Conservation (phyloP, 2,797 vertebrate species). For the Miichthys miiuy region DNA sequence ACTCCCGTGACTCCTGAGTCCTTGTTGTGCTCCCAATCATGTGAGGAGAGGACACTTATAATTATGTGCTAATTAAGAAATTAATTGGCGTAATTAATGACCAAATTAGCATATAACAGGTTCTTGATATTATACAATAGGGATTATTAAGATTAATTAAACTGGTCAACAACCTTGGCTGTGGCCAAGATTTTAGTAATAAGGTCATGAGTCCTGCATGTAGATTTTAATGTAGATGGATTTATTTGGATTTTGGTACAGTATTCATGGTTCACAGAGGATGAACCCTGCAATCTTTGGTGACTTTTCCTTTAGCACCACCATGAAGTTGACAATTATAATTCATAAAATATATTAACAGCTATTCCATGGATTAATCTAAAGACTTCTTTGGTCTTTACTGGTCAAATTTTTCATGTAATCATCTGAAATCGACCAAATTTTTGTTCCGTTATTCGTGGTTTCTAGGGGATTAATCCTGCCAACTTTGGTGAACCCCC, state of each 20-base stretch:
- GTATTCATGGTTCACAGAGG: not conserved
- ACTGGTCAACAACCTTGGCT: not conserved
- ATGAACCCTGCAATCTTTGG: no score
- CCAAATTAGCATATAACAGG: not conserved
- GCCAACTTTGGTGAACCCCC: no score
- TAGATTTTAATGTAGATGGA: no score
- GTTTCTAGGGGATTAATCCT: not conserved
- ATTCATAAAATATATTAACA: not conserved
- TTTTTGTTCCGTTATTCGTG: not conserved
- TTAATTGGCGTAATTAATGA: conserved; percentile 5
- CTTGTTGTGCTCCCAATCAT: not conserved
- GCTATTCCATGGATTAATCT: no score
- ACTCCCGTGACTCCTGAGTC: not conserved
- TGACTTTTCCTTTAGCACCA: not conserved
- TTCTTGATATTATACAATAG: no score
- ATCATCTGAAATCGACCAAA: no score
- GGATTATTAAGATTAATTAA: not conserved
- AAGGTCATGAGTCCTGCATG: not conserved
- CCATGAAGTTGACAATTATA: not conserved
- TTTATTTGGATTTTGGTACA: not conserved
- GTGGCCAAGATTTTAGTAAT: not conserved
- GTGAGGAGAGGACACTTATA: not conserved
- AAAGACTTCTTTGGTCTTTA: no score
- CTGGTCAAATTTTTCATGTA: no score
- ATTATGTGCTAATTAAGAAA: not conserved